Evolutionary conservation across 2,888 invertebrate species (phyloP).

Genomic region (Panzeria rudis): DNA sequence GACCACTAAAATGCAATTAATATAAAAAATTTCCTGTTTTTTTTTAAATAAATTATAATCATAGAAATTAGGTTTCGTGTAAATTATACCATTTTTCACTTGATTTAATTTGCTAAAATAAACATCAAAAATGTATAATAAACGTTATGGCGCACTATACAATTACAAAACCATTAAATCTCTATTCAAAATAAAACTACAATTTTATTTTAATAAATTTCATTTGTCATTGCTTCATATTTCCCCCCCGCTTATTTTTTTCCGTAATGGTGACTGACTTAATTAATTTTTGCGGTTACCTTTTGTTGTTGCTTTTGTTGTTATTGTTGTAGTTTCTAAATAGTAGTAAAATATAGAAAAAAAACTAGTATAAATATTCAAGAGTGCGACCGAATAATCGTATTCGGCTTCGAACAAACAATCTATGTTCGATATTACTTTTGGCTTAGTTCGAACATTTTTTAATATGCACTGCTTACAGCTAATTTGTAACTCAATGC

Average conservation of each 20-base stretch:
- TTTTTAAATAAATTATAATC: background rate
- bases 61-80: conserved; percentile 29
- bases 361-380: background rate
- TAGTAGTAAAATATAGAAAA: conserved; percentile 9
- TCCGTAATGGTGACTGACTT: conserved; percentile 55
- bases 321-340: conserved; percentile 44
- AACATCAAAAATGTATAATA: conserved; percentile 33
- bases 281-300: conserved; percentile 66
- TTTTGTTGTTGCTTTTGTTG: conserved; percentile 17
- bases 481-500: too few relatives aligned
- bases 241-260: conserved; percentile 7
- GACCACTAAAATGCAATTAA: background rate
- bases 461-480: too few relatives aligned
- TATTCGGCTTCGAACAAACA: background rate
- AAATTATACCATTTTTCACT: conserved; percentile 52
- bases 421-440: background rate
- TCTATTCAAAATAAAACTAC: conserved; percentile 28
- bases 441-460: background rate
- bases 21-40: background rate
- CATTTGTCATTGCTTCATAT: conserved; percentile 22
- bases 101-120: conserved; percentile 56
- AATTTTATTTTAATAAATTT: conserved; percentile 59
- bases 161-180: conserved; percentile 60
- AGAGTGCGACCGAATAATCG: background rate
- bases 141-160: conserved; percentile 16